Base-by-base conservation (phyloP, 2,797 vertebrate species). In the Acrossocheilus fasciatus region DNA sequence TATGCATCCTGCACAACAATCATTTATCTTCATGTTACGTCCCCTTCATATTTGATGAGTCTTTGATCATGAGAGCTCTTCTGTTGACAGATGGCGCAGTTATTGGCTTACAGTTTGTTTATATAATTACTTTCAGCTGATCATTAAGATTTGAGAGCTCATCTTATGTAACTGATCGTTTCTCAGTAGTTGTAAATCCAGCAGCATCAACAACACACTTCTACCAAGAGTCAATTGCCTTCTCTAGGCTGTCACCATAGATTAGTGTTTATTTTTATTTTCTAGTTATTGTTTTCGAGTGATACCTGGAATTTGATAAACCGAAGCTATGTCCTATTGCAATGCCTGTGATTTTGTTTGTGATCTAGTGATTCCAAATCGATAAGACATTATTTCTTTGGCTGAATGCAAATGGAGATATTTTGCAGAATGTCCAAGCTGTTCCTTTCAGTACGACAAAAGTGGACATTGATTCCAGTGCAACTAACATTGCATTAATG, bases 71-170 rank as follows among this genome's bases (percentile, higher is more conserved):
- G 23, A 47, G 20, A 68, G 73, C 45, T 30, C 59, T 69, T 77
- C 23, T 26, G 20, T 10, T 54, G 74, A 77, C 83, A 84, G 73
- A 69, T 84, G 62, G 83, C 18, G 83, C 74, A 26, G 62, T 84
- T 39, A 84, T 84, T 77, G 34, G 62, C 47, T 52, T 68, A 75
- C 62, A 20, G 34, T 78, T 78, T 84, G 82, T 84, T 76, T 52
- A 76, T 26, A 64, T 76, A 52, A 84, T 77, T 76, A 84, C 82
- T 30, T 79, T 68, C n/a, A 81, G 43, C 66, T 34, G 78, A 47
- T 81, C 26, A 81, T 68, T 50, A 34, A 41, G 41, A 81, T 47
- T 68, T 66, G 18, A 47, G 72, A 74, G 43, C 43, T 74, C 43
- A 66, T 81, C 62, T 84, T 68, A 43, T 52, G 66, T 84, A 84